Percentiles rank a stretch among this genome's conserved stretches.
phyloP scores from a whole-genome alignment of 2,113 vertebrate genomes.

The Lota lota region DNA sequence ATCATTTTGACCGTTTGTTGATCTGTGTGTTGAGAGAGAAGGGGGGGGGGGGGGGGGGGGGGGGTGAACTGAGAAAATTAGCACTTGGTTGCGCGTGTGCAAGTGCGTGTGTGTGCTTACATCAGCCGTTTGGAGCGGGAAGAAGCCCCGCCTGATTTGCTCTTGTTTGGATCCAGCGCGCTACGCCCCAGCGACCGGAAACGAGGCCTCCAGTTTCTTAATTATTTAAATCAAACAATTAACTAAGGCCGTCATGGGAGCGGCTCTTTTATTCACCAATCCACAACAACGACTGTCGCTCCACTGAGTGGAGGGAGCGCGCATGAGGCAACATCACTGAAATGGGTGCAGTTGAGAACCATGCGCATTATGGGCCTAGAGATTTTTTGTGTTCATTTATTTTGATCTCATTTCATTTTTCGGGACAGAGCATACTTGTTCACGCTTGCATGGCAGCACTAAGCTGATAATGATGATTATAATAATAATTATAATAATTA shows the following conservation, averaged over 20 bases:
- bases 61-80: not conserved
- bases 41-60: not conserved
- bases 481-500: not conserved
- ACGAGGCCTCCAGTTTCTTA: constrained; percentile 54
- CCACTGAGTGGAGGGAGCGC: too few species aligned
- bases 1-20: too few species aligned
- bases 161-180: constrained; percentile 43
- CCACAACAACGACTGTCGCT: too few species aligned
- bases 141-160: not conserved
- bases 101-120: not conserved
- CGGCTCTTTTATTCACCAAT: too few species aligned
- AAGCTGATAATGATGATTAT: not conserved
- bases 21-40: not conserved
- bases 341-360: too few species aligned
- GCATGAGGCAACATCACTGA: too few species aligned
- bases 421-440: too few species aligned
- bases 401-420: too few species aligned
- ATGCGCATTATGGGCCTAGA: too few species aligned
- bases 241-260: constrained; percentile 37
- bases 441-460: too few species aligned
- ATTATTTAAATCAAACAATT: constrained; percentile 74
- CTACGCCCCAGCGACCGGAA: constrained; percentile 11
- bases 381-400: too few species aligned
- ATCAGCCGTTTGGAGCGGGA: constrained; percentile 17
- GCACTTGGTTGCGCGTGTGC: not conserved